These are phyloP conservation scores for Coleophora flavipennella DNA, from an alignment of 2,888 invertebrate genomes.

Conservation along the genomic window DNA sequence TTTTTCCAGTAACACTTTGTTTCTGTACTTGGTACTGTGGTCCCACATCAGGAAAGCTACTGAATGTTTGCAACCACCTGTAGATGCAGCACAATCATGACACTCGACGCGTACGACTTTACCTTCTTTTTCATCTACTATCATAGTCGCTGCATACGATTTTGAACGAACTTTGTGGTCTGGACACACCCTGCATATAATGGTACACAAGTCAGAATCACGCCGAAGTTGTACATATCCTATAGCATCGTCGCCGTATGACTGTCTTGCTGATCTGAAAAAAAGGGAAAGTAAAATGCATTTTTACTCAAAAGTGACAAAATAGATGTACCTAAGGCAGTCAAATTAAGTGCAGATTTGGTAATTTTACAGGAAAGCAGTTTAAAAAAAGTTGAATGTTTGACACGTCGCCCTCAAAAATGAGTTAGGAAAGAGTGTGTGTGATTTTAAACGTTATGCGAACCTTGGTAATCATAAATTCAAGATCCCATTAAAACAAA, in stretches of 20 bases:
- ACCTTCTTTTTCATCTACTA: constrained; percentile 20
- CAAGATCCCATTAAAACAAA: too few species aligned
- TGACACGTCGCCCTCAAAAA: too few species aligned
- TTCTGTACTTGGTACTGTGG: constrained; percentile 23
- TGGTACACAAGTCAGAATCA: neutral
- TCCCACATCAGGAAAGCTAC: constrained; percentile 28
- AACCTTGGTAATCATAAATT: too few species aligned
- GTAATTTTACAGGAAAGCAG: too few species aligned
- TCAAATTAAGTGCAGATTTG: too few species aligned
- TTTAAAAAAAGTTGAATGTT: too few species aligned
- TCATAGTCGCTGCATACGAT: constrained; percentile 17
- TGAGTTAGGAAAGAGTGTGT: too few species aligned
- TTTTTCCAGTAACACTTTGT: constrained; percentile 27
- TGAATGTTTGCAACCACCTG: constrained; percentile 28
- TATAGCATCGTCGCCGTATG: constrained; percentile 23
- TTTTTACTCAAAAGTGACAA: too few species aligned
- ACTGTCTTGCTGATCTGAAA: constrained; percentile 16
- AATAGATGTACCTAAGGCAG: too few species aligned
- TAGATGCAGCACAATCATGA: constrained; percentile 21
- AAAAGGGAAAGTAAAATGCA: too few species aligned
- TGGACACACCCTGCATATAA: constrained; percentile 22
- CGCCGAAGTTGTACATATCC: constrained; percentile 9
- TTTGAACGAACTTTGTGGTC: constrained; percentile 25
- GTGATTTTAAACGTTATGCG: too few species aligned
- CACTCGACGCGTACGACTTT: constrained; percentile 13